Conservation (phyloP, 2,888 invertebrate genomes). For the Orchesellides sinensis region DNA sequence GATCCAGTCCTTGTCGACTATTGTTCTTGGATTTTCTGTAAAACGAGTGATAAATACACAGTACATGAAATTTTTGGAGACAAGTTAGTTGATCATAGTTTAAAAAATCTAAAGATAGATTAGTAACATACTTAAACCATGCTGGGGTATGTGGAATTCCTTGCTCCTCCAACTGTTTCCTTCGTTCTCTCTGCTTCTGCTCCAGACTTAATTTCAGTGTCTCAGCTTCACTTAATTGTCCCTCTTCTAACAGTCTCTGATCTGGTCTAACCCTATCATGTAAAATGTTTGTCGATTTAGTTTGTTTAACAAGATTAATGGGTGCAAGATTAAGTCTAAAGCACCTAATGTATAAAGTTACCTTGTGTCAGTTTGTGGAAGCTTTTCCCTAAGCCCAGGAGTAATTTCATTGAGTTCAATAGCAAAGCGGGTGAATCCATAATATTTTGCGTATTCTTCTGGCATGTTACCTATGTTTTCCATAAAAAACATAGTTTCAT, state of each 20-base stretch:
- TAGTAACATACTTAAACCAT: slow-evolving; percentile 82
- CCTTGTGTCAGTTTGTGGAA: slow-evolving; percentile 86
- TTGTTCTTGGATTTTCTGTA: slow-evolving; percentile 78
- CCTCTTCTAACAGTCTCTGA: slow-evolving; percentile 86
- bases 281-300: background rate
- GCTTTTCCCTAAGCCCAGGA: slow-evolving; percentile 80
- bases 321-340: background rate
- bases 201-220: slow-evolving; percentile 84
- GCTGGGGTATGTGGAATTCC: slow-evolving; percentile 77
- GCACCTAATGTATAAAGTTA: slow-evolving; percentile 15
- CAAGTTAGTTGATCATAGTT: slow-evolving; percentile 9
- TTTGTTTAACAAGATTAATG: background rate
- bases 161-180: slow-evolving; percentile 81
- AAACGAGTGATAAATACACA: too few relatives aligned
- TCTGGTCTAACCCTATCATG: slow-evolving; percentile 84
- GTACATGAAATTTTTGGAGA: background rate
- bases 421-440: slow-evolving; percentile 90
- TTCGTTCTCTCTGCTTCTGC: slow-evolving; percentile 85
- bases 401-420: slow-evolving; percentile 89
- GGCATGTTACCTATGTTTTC: slow-evolving; percentile 84
- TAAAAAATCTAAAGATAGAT: background rate
- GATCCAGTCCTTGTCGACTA: slow-evolving; percentile 80
- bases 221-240: slow-evolving; percentile 85
- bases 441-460: slow-evolving; percentile 87
- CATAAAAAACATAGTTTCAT: too few relatives aligned